Evolutionary conservation across 2,113 vertebrate species (phyloP).

Genomic region (Apaloderma vittatum): DNA sequence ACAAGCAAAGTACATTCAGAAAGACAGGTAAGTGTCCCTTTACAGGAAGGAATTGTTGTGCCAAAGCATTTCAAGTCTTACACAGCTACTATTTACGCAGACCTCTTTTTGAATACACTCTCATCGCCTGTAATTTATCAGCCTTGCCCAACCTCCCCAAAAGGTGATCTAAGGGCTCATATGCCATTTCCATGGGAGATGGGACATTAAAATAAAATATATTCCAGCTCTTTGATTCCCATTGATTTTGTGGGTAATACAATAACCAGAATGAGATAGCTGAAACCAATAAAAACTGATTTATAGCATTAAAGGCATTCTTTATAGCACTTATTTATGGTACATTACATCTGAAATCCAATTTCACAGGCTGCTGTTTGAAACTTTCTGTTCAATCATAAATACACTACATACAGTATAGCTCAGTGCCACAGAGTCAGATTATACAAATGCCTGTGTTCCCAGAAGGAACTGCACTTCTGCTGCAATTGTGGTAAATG

Average conservation of each 20-base stretch:
- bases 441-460: conserved; percentile 80
- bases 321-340: conserved; percentile 89
- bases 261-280: conserved; percentile 88
- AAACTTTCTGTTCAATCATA: conserved; percentile 87
- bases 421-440: conserved; percentile 79
- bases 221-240: conserved; percentile 85
- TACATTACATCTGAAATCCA: conserved; percentile 88
- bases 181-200: conserved; percentile 79
- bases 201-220: conserved; percentile 86
- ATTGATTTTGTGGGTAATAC: conserved; percentile 86
- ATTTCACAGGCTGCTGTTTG: conserved; percentile 86
- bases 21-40: neutral
- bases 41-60: neutral
- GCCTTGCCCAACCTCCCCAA: conserved; percentile 69
- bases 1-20: neutral
- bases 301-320: conserved; percentile 86
- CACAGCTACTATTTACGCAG: conserved; percentile 60
- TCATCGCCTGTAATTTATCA: conserved; percentile 64
- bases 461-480: conserved; percentile 77
- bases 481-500: conserved; percentile 75
- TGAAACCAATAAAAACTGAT: conserved; percentile 88
- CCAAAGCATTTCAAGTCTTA: conserved; percentile 17
- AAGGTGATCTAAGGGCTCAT: conserved; percentile 76
- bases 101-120: conserved; percentile 49
- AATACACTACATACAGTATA: conserved; percentile 81